These are phyloP conservation scores for Limnephilus lunatus DNA, from an alignment of 2,888 invertebrate species.

Conservation along the genomic window DNA sequence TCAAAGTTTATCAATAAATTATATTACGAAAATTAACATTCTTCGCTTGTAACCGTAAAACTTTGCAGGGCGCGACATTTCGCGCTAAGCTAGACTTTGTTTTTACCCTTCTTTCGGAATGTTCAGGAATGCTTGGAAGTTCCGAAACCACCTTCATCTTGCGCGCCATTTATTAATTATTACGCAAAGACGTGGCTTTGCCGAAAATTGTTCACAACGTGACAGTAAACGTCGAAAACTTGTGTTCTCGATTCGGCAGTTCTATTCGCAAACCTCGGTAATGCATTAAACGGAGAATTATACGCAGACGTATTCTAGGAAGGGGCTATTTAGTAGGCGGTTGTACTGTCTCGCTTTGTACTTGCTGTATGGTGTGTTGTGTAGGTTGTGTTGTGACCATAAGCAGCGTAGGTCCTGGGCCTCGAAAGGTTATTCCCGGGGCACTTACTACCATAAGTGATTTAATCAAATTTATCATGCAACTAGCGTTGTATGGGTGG, in stretches of 20 bases:
- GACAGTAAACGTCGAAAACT: constrained; percentile 10
- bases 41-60: neutral
- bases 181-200: neutral
- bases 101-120: neutral
- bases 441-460: constrained; percentile 46
- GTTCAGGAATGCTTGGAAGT: neutral
- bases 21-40: neutral
- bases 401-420: constrained; percentile 16
- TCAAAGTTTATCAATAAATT: constrained; percentile 2
- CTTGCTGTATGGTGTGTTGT: neutral
- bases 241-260: constrained; percentile 25
- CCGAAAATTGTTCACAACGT: neutral
- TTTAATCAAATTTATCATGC: constrained; percentile 55
- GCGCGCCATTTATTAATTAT: neutral
- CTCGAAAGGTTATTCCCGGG: constrained; percentile 44
- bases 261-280: constrained; percentile 18
- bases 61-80: neutral
- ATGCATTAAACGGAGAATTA: constrained; percentile 29
- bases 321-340: neutral
- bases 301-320: neutral
- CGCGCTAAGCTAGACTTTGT: neutral
- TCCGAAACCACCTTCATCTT: neutral
- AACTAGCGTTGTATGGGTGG: constrained; percentile 43
- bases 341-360: neutral
- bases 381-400: constrained; percentile 9